phyloP scores from a whole-genome alignment of 37 sponge, comb jelly and placozoan species.

The Spongilla lacustris region DNA sequence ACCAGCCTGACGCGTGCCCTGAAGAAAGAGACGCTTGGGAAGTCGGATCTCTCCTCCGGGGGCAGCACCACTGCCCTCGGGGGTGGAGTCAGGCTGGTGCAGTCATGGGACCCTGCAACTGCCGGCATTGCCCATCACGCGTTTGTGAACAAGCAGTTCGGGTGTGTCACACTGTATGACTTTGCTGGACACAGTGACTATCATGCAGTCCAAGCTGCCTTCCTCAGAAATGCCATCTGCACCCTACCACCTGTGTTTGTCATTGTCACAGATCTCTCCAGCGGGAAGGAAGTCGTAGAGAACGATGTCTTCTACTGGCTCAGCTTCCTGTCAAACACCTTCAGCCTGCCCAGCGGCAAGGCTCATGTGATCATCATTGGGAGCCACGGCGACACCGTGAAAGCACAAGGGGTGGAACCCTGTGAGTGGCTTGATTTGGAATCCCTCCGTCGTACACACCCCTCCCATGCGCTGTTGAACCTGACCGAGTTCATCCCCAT shows the following conservation, averaged over 20 bases:
- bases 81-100: neutral
- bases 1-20: slow-evolving; percentile 31
- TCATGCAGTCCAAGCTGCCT: slow-evolving; percentile 31
- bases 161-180: slow-evolving; percentile 23
- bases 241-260: slow-evolving; percentile 16
- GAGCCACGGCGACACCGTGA: slow-evolving; percentile 5
- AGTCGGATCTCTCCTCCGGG: neutral
- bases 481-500: slow-evolving; percentile 15
- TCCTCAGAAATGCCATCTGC: slow-evolving; percentile 9
- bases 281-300: neutral
- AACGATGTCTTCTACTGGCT: slow-evolving; percentile 18
- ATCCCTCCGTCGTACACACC: neutral
- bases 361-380: slow-evolving; percentile 15
- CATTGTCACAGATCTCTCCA: slow-evolving; percentile 15
- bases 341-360: neutral
- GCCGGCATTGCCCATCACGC: slow-evolving; percentile 13
- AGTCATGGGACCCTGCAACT: neutral
- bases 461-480: neutral
- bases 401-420: neutral
- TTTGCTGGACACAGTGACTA: slow-evolving; percentile 35
- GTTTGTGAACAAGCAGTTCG: slow-evolving; percentile 31
- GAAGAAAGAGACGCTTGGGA: slow-evolving; percentile 2
- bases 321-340: neutral
- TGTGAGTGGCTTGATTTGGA: neutral
- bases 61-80: no score